Conservation (phyloP, 2,113 vertebrate genomes). For the Antechinus flavipes region DNA sequence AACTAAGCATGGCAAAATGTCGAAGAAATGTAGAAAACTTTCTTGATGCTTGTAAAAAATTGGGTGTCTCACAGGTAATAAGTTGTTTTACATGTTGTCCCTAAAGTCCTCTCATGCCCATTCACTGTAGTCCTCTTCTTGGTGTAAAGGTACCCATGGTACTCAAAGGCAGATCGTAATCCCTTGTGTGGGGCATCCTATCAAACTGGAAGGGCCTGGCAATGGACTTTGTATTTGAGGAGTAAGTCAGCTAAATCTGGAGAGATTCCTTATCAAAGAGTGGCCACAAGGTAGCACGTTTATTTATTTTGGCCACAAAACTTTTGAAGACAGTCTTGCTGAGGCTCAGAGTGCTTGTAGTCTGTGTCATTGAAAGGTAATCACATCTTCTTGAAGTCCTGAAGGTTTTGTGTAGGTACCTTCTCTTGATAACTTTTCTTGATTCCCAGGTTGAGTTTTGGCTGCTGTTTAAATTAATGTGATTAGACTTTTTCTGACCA, state of each 20-base stretch:
- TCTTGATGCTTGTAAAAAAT: constrained; percentile 97
- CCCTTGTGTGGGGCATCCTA: not conserved
- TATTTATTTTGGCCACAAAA: not conserved
- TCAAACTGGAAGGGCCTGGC: not conserved
- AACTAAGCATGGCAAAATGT: constrained; percentile 99
- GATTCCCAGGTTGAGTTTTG: not conserved
- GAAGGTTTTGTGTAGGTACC: not conserved
- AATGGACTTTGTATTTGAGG: not conserved
- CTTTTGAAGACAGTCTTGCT: not conserved
- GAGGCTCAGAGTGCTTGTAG: not conserved
- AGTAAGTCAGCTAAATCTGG: not conserved
- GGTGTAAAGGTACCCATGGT: not conserved
- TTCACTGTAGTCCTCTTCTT: not conserved
- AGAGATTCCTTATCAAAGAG: not conserved
- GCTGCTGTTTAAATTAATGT: constrained; percentile 3
- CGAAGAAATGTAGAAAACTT: constrained; percentile 99
- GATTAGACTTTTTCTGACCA: constrained; percentile 24
- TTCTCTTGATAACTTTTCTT: constrained; percentile 27
- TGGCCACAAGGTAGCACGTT: not conserved
- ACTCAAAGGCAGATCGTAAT: not conserved
- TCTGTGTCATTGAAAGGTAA: too few species aligned
- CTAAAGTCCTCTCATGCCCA: constrained; percentile 31
- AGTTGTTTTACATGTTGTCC: constrained; percentile 50
- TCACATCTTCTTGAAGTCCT: not conserved
- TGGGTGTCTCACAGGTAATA: constrained; percentile 96